Conservation (phyloP, 2,113 vertebrate genomes). For the Ascaphus truei region DNA sequence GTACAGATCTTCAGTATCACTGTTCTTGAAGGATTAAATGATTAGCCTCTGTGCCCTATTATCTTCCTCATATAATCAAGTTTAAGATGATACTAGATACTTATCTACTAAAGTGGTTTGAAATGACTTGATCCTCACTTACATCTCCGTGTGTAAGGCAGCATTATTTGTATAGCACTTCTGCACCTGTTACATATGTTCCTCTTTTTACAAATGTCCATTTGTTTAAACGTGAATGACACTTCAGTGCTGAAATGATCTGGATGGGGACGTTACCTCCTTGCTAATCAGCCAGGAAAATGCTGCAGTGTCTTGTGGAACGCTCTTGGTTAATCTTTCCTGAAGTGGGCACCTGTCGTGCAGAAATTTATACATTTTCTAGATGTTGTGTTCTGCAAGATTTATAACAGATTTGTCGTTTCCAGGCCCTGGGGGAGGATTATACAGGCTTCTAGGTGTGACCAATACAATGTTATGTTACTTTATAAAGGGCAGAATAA, state of each 20-base stretch:
- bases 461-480: too few relatives aligned
- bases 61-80: constrained; percentile 76
- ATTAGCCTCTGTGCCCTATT: constrained; percentile 65
- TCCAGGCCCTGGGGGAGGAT: too few relatives aligned
- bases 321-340: too few relatives aligned
- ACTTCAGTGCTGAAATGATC: constrained; percentile 36
- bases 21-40: constrained; percentile 74
- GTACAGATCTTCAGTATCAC: constrained; percentile 55
- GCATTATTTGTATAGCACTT: constrained; percentile 12
- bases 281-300: background rate
- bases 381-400: too few relatives aligned
- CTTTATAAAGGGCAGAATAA: too few relatives aligned
- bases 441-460: too few relatives aligned
- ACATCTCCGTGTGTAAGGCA: constrained; percentile 34
- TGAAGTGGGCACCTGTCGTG: too few relatives aligned
- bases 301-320: too few relatives aligned
- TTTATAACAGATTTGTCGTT: too few relatives aligned
- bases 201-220: constrained; percentile 29
- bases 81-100: constrained; percentile 64
- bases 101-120: constrained; percentile 65
- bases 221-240: constrained; percentile 30
- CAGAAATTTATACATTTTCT: too few relatives aligned
- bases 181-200: background rate
- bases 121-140: constrained; percentile 54
- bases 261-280: background rate